phyloP scores from a whole-genome alignment of 2,888 invertebrate species.

The Drosophila algonquin region DNA sequence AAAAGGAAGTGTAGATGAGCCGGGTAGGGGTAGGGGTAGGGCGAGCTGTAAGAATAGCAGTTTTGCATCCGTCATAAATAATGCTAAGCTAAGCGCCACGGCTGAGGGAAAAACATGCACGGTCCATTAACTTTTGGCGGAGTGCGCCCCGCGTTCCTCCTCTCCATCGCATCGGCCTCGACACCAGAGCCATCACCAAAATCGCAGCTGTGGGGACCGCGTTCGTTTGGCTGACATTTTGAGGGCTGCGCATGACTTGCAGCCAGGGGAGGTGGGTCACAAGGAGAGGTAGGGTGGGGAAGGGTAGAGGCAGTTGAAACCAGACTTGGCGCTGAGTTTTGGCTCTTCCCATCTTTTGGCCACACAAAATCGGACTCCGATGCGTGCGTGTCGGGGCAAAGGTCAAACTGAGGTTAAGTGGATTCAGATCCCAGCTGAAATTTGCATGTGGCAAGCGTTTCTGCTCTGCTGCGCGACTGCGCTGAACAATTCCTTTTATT shows the following conservation, averaged over 20 bases:
- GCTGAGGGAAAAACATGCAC: slow-evolving; percentile 84
- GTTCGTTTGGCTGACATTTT: slow-evolving; percentile 51
- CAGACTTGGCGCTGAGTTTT: slow-evolving; percentile 35
- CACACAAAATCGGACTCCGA: slow-evolving; percentile 6
- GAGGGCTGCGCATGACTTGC: slow-evolving; percentile 50
- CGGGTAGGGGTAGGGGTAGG: slow-evolving; percentile 6
- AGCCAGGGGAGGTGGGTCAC: slow-evolving; percentile 28
- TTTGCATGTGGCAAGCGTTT: slow-evolving; percentile 54
- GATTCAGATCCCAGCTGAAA: slow-evolving; percentile 31
- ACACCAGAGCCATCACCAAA: slow-evolving; percentile 37
- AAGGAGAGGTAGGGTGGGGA: background rate
- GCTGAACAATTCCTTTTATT: slow-evolving; percentile 60
- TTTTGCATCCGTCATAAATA: slow-evolving; percentile 82
- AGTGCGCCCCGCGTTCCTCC: slow-evolving; percentile 32
- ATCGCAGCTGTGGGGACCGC: background rate
- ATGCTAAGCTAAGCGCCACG: slow-evolving; percentile 84
- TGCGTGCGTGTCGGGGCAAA: slow-evolving; percentile 30
- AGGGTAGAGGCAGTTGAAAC: slow-evolving; percentile 35
- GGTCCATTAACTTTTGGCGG: slow-evolving; percentile 83
- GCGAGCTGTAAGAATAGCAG: slow-evolving; percentile 58
- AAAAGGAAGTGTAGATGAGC: slow-evolving; percentile 58
- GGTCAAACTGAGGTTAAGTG: slow-evolving; percentile 58
- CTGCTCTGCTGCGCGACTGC: slow-evolving; percentile 48
- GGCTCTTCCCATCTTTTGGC: slow-evolving; percentile 41
- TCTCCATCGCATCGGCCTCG: slow-evolving; percentile 56